These are phyloP conservation scores for Epizoanthus rinbou DNA, from an alignment of 92 coral and sea anemone genomes.

Conservation along the genomic window DNA sequence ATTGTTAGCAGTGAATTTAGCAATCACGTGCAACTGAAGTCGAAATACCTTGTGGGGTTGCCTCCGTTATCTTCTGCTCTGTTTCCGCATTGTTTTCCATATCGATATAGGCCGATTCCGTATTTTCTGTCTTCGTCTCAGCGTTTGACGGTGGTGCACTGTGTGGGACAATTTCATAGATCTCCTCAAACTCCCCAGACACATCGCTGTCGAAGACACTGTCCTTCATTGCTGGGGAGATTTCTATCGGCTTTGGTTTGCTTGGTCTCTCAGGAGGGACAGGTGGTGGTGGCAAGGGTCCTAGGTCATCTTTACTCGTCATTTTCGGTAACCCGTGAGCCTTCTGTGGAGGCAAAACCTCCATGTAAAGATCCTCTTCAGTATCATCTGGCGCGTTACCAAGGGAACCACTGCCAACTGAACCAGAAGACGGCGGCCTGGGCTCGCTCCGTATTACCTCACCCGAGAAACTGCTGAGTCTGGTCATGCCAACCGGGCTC, in stretches of 20 bases:
- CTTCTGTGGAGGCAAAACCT: constrained; percentile 51
- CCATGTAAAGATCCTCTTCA: constrained; percentile 62
- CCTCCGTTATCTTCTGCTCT: neutral
- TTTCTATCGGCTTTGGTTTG: constrained; percentile 56
- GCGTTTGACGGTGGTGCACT: constrained; percentile 59
- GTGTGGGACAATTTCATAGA: constrained; percentile 72
- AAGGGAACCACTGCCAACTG: constrained; percentile 15
- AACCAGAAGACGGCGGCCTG: neutral
- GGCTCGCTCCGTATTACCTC: constrained; percentile 8
- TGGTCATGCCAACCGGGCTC: constrained; percentile 67
- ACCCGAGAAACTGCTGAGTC: constrained; percentile 35
- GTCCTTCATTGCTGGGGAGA: constrained; percentile 43
- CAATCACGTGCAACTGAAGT: too few relatives aligned
- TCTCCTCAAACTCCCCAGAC: constrained; percentile 65
- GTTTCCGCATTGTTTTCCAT: neutral
- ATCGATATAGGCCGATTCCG: neutral
- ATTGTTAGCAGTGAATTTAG: too few relatives aligned
- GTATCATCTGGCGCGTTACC: constrained; percentile 42
- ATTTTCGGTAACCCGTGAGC: constrained; percentile 10
- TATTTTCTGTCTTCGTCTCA: constrained; percentile 49
- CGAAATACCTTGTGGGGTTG: neutral
- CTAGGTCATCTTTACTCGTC: constrained; percentile 66
- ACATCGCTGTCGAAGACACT: constrained; percentile 47
- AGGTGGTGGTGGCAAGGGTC: constrained; percentile 84
- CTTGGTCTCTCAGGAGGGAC: constrained; percentile 63